These are phyloP conservation scores for Dryobates pubescens DNA, from an alignment of 2,797 vertebrate species.

Conservation along the genomic window DNA sequence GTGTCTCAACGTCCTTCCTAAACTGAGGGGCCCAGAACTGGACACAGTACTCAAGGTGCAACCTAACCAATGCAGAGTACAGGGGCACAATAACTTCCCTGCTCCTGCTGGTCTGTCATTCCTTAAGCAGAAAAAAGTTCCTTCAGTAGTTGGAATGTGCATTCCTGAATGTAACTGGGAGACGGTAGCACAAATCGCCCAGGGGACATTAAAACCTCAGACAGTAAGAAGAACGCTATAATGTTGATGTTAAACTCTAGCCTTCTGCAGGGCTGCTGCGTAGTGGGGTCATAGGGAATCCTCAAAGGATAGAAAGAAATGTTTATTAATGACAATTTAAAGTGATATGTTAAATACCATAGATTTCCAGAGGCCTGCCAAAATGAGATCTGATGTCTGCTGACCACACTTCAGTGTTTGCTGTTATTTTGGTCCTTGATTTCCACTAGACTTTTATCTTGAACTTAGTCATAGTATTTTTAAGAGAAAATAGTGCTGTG, in stretches of 20 bases:
- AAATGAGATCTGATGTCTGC: background rate
- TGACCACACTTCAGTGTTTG: background rate
- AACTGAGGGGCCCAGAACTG: no score
- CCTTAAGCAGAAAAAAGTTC: background rate
- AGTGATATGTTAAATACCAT: background rate
- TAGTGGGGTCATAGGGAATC: accelerated
- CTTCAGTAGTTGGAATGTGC: background rate
- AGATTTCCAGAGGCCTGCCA: background rate
- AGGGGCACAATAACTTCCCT: no score
- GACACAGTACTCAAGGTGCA: no score
- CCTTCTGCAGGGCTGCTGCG: accelerated
- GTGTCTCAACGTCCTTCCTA: no score
- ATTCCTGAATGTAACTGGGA: background rate
- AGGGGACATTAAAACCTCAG: background rate
- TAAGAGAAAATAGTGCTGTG: background rate
- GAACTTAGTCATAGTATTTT: background rate
- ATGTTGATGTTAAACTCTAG: background rate
- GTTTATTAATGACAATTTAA: background rate
- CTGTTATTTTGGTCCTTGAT: background rate
- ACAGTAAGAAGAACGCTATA: background rate
- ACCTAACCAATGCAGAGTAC: no score
- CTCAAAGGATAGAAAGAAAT: background rate
- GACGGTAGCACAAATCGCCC: background rate
- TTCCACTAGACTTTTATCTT: background rate
- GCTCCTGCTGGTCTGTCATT: background rate